These are phyloP conservation scores for Caenorhabditis brenneri DNA, from an alignment of 1,140 invertebrate genomes.

Conservation along the genomic window DNA sequence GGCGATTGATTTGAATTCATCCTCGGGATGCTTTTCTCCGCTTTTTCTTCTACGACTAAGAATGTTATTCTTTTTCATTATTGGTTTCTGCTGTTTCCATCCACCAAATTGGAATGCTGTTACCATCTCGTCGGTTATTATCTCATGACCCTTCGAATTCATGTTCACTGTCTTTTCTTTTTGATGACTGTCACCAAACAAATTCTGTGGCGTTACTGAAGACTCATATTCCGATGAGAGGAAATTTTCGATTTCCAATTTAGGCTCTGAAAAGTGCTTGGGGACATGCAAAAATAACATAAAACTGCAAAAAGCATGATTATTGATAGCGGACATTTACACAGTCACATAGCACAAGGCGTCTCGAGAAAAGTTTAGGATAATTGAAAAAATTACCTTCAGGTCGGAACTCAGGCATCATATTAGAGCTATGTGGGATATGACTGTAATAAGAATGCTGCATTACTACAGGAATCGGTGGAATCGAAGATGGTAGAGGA, in stretches of 20 bases:
- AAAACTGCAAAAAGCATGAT: neutral
- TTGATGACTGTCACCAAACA: no score
- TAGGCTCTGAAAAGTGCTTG: neutral
- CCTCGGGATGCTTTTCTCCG: no score
- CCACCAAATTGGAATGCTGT: constrained; percentile 13
- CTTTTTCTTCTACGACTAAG: no score
- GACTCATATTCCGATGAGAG: no score
- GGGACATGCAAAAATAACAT: neutral
- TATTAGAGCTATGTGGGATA: neutral
- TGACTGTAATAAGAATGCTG: neutral
- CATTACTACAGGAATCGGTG: neutral
- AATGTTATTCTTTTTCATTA: neutral
- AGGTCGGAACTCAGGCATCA: neutral
- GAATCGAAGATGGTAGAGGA: neutral
- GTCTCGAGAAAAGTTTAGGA: no score
- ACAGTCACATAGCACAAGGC: no score
- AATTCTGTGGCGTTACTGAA: no score
- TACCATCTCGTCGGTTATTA: no score
- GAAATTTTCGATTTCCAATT: neutral
- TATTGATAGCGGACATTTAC: no score
- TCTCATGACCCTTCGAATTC: no score
- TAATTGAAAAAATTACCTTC: neutral
- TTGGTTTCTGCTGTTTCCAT: neutral
- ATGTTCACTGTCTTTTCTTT: no score
- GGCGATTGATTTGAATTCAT: no score